These are phyloP conservation scores for Solenopsis fugax DNA, from an alignment of 1,140 invertebrate species.

Conservation along the genomic window DNA sequence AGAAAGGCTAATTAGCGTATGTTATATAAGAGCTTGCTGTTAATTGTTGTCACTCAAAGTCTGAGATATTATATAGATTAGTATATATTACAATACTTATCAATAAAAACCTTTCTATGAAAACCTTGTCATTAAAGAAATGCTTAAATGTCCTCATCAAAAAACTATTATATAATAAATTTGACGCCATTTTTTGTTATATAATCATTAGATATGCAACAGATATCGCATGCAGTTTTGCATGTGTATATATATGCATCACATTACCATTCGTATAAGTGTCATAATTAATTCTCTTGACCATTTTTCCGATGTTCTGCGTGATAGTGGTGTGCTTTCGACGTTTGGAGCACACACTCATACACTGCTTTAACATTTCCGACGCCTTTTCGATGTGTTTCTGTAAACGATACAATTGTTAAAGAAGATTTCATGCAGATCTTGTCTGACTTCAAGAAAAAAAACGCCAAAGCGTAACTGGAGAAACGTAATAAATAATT, in stretches of 20 bases:
- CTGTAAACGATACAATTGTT: conserved; percentile 79
- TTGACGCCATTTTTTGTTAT: background rate
- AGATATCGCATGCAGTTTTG: background rate
- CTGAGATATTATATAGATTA: background rate
- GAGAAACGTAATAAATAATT: conserved; percentile 54
- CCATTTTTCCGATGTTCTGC: conserved; percentile 93
- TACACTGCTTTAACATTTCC: conserved; percentile 91
- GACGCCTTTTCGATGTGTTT: conserved; percentile 91
- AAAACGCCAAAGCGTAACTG: background rate
- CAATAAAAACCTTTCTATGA: background rate
- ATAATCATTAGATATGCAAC: background rate
- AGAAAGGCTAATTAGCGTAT: background rate
- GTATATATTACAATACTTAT: background rate
- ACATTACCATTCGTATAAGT: conserved; percentile 90
- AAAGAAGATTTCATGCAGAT: background rate
- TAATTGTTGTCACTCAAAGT: background rate
- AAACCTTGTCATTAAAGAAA: background rate
- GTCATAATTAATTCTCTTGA: conserved; percentile 92
- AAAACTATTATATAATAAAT: background rate
- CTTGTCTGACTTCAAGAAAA: background rate
- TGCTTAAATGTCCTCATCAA: background rate
- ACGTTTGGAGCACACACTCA: conserved; percentile 92
- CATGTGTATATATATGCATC: background rate
- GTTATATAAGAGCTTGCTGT: background rate
- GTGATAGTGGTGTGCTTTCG: conserved; percentile 91